A percentile compares a stretch with the other conserved stretches of the same genome.
Conservation (phyloP, 2,113 vertebrate species). For the Perccottus glenii region DNA sequence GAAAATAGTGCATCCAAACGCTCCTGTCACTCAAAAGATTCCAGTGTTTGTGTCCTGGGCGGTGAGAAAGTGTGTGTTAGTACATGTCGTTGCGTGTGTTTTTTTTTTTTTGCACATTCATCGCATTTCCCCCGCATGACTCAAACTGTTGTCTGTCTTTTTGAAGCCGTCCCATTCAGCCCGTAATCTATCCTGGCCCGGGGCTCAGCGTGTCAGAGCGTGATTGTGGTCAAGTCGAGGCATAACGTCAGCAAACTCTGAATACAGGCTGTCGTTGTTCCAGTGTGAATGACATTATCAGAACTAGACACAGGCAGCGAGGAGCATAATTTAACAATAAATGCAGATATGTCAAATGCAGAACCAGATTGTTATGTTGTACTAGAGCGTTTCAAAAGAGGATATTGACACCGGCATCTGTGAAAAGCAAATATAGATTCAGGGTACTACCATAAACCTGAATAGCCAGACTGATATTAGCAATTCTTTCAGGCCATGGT, state of each 20-base stretch:
- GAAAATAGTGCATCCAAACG: slow-evolving; percentile 20
- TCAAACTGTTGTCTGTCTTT: slow-evolving; percentile 55
- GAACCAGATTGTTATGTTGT: too few relatives aligned
- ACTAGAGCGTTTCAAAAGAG: too few relatives aligned
- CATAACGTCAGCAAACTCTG: slow-evolving; percentile 23
- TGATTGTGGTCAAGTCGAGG: neutral
- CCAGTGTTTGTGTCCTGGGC: slow-evolving; percentile 7
- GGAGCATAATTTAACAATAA: slow-evolving; percentile 5
- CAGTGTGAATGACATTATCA: neutral
- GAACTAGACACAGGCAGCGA: neutral
- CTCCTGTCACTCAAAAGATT: slow-evolving; percentile 27
- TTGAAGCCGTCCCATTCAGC: slow-evolving; percentile 66
- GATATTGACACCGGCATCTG: too few relatives aligned
- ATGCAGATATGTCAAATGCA: neutral
- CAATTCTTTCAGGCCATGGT: neutral
- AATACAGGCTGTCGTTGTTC: slow-evolving; percentile 26
- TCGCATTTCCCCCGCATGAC: slow-evolving; percentile 78
- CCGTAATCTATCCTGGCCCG: slow-evolving; percentile 58
- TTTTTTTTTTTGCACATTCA: slow-evolving; percentile 71
- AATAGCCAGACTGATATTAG: neutral
- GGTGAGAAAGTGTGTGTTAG: neutral
- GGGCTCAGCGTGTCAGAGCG: slow-evolving; percentile 40
- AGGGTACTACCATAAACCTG: too few relatives aligned
- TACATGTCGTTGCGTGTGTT: slow-evolving; percentile 5
- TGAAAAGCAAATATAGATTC: too few relatives aligned